Conservation (phyloP, 2,888 invertebrate species). For the Hypomecis punctinalis region DNA sequence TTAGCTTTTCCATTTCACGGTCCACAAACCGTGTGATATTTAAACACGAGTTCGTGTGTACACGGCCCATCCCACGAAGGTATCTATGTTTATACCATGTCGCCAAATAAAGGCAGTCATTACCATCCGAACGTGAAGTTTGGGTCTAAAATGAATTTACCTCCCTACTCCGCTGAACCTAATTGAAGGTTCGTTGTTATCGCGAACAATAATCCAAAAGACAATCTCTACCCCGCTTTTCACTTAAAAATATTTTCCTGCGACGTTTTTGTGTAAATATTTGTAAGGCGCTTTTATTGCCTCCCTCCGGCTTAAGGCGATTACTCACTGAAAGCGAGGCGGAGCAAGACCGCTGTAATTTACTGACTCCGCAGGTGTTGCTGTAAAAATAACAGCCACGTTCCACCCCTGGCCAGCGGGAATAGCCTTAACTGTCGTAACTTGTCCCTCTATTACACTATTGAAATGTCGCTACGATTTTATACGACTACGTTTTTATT, state of each 20-base stretch:
- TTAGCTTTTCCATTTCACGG: constrained; percentile 55
- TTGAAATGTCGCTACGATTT: constrained; percentile 45
- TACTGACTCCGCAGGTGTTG: constrained; percentile 63
- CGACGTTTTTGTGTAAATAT: constrained; percentile 52
- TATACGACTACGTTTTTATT: constrained; percentile 39
- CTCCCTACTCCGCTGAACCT: not conserved
- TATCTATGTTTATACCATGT: not conserved
- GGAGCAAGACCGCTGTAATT: constrained; percentile 50
- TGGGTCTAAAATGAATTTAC: constrained; percentile 18
- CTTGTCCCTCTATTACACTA: constrained; percentile 45
- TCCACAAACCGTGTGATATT: constrained; percentile 37
- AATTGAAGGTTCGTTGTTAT: constrained; percentile 21
- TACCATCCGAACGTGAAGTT: constrained; percentile 12
- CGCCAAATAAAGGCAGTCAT: constrained; percentile 13
- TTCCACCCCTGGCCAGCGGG: constrained; percentile 46
- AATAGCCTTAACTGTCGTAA: constrained; percentile 49
- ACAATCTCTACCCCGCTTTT: constrained; percentile 25
- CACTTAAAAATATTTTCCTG: constrained; percentile 42
- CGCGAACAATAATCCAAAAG: constrained; percentile 21
- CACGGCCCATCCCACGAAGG: not conserved
- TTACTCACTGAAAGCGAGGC: constrained; percentile 46
- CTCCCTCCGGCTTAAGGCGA: constrained; percentile 45
- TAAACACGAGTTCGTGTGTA: constrained; percentile 32
- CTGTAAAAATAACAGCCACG: constrained; percentile 54
- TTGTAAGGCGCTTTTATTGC: constrained; percentile 54